Base-by-base conservation (phyloP, 2,797 vertebrate genomes). In the Rhincodon typus region DNA sequence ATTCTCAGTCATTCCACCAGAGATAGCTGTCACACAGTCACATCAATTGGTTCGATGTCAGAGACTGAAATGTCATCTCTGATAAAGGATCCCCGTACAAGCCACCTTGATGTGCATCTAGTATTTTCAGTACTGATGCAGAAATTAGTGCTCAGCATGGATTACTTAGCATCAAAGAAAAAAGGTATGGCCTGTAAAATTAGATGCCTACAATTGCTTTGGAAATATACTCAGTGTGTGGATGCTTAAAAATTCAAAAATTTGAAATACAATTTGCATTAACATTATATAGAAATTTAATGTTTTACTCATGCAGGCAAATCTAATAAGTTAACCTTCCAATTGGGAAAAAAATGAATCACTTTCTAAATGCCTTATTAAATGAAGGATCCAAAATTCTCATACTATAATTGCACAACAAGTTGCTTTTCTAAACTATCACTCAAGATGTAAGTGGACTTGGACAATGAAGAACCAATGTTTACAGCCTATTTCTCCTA, bases 181-280 rank as follows among this genome's bases (percentile, higher is more conserved):
- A 53, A 90, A 19, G 15, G 87, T 53, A 62, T 15, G 30, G 62
- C 62, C 87, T 62, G 53, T 34, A 90, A 57, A n/a, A 34, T 90
- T 57, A 30, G 34, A 34, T 90, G 34, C 87, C 53, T 57, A 7
- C 62, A 90, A 90, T 90, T 90, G 87, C 53, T 53, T 90, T 62
- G 62, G 87, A 53, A 90, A 90, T 90, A 90, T n/a, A 62, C 15
- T 90, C 57, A 62, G 23, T 57, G 7, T 57, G 57, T 90, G 15
- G 27, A 90, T 62, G 30, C 34, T 62, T 90, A 90, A 90, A 90
- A 90, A 90, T 62, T 27, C 27, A 90, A 90, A 90, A 27, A 90
- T 57, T n/a, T 90, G 17, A 27, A 34, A 90, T 34, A 30, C 62
- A n/a, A 90, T 90, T 30, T 90, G 30, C 62, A 57, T 57, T n/a